phyloP scores from a whole-genome alignment of 2,113 vertebrate species.

The Bombycilla garrulus region DNA sequence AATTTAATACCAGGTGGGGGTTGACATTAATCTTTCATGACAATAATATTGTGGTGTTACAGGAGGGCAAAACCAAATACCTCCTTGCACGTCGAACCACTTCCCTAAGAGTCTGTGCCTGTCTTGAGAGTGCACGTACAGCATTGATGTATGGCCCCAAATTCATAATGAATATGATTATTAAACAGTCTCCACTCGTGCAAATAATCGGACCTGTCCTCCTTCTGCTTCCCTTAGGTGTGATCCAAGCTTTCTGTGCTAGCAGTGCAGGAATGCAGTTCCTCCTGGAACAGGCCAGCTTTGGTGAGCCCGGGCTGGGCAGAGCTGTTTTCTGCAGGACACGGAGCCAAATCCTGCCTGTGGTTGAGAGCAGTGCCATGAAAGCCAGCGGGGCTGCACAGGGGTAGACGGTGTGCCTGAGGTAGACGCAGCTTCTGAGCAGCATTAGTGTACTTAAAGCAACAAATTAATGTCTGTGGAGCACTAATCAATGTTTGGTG shows the following conservation, averaged over 20 bases:
- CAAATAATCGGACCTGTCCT: not conserved
- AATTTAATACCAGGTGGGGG: constrained; percentile 62
- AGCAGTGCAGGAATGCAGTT: accelerated
- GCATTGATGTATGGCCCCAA: constrained; percentile 40
- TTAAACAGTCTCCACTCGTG: not conserved
- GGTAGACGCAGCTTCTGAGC: not conserved
- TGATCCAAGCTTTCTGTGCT: not conserved
- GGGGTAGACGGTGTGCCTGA: not conserved
- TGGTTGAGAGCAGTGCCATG: not conserved
- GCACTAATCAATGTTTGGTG: constrained; percentile 73
- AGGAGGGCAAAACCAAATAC: constrained; percentile 49
- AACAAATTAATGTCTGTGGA: constrained; percentile 28
- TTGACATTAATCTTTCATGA: constrained; percentile 69
- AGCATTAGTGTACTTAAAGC: constrained; percentile 35
- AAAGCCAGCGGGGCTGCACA: not conserved
- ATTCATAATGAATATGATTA: constrained; percentile 25
- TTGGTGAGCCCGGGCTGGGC: not conserved
- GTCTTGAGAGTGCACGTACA: not conserved
- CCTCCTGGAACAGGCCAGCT: not conserved
- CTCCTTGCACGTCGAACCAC: not conserved
- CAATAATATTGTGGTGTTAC: constrained; percentile 63
- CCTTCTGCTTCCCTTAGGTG: not conserved
- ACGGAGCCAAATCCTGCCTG: not conserved
- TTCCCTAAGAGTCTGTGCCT: constrained; percentile 43
- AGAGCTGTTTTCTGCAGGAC: not conserved